Evolutionary conservation across 1,140 invertebrate genomes (phyloP), one percentile per base, ranked within the genome.

Genomic region (Macrotrachela quadricornifera): DNA sequence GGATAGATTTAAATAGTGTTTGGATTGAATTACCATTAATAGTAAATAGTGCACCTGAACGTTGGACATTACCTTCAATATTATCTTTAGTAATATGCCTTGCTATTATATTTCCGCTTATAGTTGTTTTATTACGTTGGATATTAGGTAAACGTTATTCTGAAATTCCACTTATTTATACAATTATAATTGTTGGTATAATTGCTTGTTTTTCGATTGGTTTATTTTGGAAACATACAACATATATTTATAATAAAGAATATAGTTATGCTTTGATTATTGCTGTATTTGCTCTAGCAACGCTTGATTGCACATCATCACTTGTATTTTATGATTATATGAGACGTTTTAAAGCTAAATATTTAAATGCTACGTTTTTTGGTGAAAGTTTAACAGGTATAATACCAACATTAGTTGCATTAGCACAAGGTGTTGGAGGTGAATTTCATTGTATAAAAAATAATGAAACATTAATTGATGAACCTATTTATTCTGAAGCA

Each of bases 231-330:
- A 12, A 44, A 13, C 18, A 51, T n/a, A 51, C 50, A 14, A 14
- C 36, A 15, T 48, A 36, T 39, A 37, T 48, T 38, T 38, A n/a
- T 21, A 30, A 30, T 37, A 1, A 38, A 38, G 4, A 38, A 38
- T 6, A 30, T 30, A 30, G 17, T n/a, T 8, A 36, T 16, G 10
- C 16, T 10, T 48, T 91, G 1, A 73, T 90, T 2, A 61, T 75
- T 12, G 61, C 90, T 0, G 79, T 82, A 46, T 85, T 87, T 61
- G 76, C 80, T 51, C 74, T 84, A 38, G 79, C 84, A 0, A 64
- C 86, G 0, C 84, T 90, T 12, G 85, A 86, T 54, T 87, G 85
- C 63, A 90, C 85, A 0, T 87, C 84, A 57, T 87, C 86, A 0
- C 85, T 92, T 18, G 71, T 76, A 0, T 94, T 87, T 63, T 79